These are phyloP conservation scores for Danionella dracula DNA, from an alignment of 2,797 vertebrate species.

Conservation along the genomic window DNA sequence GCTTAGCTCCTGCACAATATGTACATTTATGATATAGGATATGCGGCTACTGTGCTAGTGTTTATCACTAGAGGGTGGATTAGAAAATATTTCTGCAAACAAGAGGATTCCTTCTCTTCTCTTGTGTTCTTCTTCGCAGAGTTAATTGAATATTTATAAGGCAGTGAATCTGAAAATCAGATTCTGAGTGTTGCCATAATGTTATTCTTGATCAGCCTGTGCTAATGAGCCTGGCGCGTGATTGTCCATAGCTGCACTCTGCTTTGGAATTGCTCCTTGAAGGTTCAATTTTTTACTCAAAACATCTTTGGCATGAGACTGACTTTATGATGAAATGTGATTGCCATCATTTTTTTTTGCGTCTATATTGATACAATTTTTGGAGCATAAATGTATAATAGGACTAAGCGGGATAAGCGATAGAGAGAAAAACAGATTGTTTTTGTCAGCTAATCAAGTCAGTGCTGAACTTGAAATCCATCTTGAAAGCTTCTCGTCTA, in stretches of 20 bases:
- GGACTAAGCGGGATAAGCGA: too few species aligned
- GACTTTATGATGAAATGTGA: constrained; percentile 1
- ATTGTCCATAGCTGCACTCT: constrained; percentile 3
- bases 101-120: constrained; percentile 14
- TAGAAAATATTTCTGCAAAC: neutral
- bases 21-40: neutral
- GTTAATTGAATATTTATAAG: constrained; percentile 23
- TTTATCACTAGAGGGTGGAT: neutral
- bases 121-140: neutral
- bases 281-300: neutral
- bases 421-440: too few species aligned
- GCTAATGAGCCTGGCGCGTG: constrained; percentile 28
- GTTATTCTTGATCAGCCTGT: constrained; percentile 14
- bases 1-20: neutral
- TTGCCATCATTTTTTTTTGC: constrained; percentile 10
- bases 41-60: neutral
- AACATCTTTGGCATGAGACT: neutral
- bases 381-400: neutral
- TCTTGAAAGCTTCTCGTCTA: too few species aligned
- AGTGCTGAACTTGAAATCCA: too few species aligned
- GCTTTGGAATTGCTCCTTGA: constrained; percentile 30
- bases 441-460: too few species aligned
- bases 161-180: neutral
- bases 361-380: neutral
- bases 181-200: constrained; percentile 18